Percentiles rank a stretch among this genome's conserved stretches.
Evolutionary conservation across 2,888 invertebrate genomes (phyloP).

Genomic region (Neocrepidodera transversa): DNA sequence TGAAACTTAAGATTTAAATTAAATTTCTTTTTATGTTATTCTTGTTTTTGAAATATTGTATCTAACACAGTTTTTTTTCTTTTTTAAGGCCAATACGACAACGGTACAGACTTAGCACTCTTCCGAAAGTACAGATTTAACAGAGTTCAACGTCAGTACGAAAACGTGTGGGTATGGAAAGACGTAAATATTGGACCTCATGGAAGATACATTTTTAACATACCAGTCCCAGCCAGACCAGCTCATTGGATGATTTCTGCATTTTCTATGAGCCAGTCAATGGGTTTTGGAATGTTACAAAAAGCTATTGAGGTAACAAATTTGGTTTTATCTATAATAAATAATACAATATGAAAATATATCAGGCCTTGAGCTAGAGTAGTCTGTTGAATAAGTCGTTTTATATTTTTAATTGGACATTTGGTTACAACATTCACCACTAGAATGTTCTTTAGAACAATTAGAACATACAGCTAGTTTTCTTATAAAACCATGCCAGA

Average conservation of each 20-base stretch:
- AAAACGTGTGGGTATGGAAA: slow-evolving; percentile 95
- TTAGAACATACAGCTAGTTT: too few relatives aligned
- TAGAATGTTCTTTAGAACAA: too few relatives aligned
- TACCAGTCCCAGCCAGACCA: slow-evolving; percentile 83
- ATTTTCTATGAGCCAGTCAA: slow-evolving; percentile 85
- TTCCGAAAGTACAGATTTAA: slow-evolving; percentile 88
- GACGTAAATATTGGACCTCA: slow-evolving; percentile 93
- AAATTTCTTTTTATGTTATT: too few relatives aligned
- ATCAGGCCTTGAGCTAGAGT: too few relatives aligned
- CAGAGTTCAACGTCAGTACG: slow-evolving; percentile 88
- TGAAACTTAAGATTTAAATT: too few relatives aligned
- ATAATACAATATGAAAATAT: too few relatives aligned
- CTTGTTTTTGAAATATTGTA: too few relatives aligned
- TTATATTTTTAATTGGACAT: too few relatives aligned
- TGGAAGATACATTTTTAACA: slow-evolving; percentile 85
- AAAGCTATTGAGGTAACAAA: slow-evolving; percentile 73
- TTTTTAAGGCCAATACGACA: slow-evolving; percentile 65
- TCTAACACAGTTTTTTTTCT: slow-evolving; percentile 1
- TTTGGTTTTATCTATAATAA: too few relatives aligned
- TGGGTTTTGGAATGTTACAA: slow-evolving; percentile 87
- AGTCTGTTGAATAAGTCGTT: too few relatives aligned
- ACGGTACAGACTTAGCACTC: slow-evolving; percentile 71
- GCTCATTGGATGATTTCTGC: slow-evolving; percentile 94
- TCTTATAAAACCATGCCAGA: too few relatives aligned
- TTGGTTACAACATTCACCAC: too few relatives aligned